Evolutionary conservation across 1,140 invertebrate species (phyloP).

Genomic region (Aricia agestis): DNA sequence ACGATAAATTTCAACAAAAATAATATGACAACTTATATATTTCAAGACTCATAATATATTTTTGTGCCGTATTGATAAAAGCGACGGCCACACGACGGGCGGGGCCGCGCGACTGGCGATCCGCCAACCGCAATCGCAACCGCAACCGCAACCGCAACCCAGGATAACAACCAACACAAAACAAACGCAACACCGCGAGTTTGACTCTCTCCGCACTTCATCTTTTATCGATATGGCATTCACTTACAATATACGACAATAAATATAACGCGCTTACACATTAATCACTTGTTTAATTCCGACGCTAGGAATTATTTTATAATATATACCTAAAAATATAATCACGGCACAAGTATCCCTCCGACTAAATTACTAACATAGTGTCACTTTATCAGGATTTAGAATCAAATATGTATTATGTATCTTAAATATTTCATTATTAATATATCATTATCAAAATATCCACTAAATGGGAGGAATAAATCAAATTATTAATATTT

Average conservation of each 20-base stretch:
- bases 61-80: slow-evolving; percentile 74
- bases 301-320: slow-evolving; percentile 76
- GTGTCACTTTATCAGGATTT: slow-evolving; percentile 76
- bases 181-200: slow-evolving; percentile 62
- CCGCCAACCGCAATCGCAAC: slow-evolving; percentile 22
- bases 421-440: slow-evolving; percentile 77
- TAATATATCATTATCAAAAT: slow-evolving; percentile 77
- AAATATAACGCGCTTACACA: slow-evolving; percentile 76
- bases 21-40: slow-evolving; percentile 69
- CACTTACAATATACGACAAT: slow-evolving; percentile 74
- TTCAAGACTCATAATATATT: slow-evolving; percentile 54
- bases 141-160: slow-evolving; percentile 20
- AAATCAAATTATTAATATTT: slow-evolving; percentile 76
- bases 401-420: slow-evolving; percentile 77
- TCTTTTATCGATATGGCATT: slow-evolving; percentile 77
- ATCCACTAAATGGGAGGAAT: slow-evolving; percentile 76
- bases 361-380: slow-evolving; percentile 76
- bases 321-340: slow-evolving; percentile 77
- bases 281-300: slow-evolving; percentile 76
- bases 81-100: slow-evolving; percentile 48
- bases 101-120: slow-evolving; percentile 23
- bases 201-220: slow-evolving; percentile 72
- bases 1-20: slow-evolving; percentile 74
- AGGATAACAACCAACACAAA: slow-evolving; percentile 58
- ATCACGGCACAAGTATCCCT: slow-evolving; percentile 76